phyloP scores from a whole-genome alignment of 2,113 vertebrate genomes.

The Choloepus hoffmanni region DNA sequence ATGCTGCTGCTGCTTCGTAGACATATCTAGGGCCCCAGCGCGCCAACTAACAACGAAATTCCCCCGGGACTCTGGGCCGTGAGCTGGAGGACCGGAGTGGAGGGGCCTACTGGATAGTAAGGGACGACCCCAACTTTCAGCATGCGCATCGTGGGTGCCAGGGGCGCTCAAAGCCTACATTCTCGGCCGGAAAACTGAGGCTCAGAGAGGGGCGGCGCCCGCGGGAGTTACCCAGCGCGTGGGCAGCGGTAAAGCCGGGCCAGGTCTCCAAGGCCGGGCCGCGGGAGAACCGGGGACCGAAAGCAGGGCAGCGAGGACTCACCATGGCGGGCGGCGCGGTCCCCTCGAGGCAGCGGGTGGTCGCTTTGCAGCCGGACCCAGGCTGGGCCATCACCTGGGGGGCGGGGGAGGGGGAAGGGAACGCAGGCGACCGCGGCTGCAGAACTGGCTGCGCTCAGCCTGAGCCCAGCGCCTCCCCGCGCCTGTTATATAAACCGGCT shows the following conservation, averaged over 20 bases:
- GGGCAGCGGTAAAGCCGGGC: conserved; percentile 22
- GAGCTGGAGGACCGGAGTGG: neutral
- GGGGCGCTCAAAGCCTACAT: neutral
- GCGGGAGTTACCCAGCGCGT: neutral
- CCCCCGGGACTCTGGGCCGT: neutral
- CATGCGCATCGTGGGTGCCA: neutral
- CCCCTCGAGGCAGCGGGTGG: conserved; percentile 91
- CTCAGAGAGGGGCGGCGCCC: conserved; percentile 52
- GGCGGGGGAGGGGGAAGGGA: conserved; percentile 81
- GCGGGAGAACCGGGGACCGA: neutral
- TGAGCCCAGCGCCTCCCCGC: conserved; percentile 84
- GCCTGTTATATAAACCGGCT: conserved; percentile 92
- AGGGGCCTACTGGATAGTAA: conserved; percentile 67
- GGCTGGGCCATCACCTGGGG: conserved; percentile 94
- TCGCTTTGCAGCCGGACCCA: conserved; percentile 90
- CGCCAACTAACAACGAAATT: conserved; percentile 75
- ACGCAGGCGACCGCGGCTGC: conserved; percentile 76
- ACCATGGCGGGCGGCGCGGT: conserved; percentile 92
- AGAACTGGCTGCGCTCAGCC: conserved; percentile 79
- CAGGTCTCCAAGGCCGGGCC: conserved; percentile 6
- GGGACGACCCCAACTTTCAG: conserved; percentile 60
- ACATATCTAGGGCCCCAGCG: neutral
- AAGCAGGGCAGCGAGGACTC: conserved; percentile 82
- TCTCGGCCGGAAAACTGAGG: conserved; percentile 4
- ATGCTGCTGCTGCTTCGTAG: neutral